These are phyloP conservation scores for Sterrhoptilus dennistouni DNA, from an alignment of 2,113 vertebrate genomes.

Conservation along the genomic window DNA sequence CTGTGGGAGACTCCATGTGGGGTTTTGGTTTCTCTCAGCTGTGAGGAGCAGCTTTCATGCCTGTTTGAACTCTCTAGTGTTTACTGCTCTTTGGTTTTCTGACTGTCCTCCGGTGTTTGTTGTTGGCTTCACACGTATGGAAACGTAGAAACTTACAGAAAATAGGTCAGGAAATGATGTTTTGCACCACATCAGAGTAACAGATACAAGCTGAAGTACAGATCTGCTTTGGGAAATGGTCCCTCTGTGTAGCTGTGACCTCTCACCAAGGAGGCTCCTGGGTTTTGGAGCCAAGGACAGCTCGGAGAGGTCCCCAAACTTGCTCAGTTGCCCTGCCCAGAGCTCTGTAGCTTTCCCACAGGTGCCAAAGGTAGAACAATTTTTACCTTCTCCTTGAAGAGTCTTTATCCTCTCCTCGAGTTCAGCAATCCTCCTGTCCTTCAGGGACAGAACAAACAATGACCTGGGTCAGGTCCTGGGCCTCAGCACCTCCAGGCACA, in stretches of 20 bases:
- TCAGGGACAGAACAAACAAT: background rate
- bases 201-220: background rate
- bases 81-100: background rate
- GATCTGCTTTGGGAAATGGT: background rate
- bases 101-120: background rate
- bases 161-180: background rate
- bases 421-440: slow-evolving; percentile 80
- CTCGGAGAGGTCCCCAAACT: background rate
- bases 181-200: accelerated
- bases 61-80: background rate
- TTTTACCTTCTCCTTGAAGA: slow-evolving; percentile 71
- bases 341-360: background rate
- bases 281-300: background rate
- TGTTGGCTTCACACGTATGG: background rate
- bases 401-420: slow-evolving; percentile 77
- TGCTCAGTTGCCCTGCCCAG: background rate
- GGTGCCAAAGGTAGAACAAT: background rate
- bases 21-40: background rate
- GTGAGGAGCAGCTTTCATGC: background rate
- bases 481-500: background rate
- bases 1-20: background rate
- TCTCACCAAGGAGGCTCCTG: background rate
- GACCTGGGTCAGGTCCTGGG: background rate
- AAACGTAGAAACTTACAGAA: background rate
- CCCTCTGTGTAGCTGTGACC: background rate